Evolutionary conservation across 2,888 invertebrate species (phyloP).

Genomic region (Lordiphosa andalusiaca): DNA sequence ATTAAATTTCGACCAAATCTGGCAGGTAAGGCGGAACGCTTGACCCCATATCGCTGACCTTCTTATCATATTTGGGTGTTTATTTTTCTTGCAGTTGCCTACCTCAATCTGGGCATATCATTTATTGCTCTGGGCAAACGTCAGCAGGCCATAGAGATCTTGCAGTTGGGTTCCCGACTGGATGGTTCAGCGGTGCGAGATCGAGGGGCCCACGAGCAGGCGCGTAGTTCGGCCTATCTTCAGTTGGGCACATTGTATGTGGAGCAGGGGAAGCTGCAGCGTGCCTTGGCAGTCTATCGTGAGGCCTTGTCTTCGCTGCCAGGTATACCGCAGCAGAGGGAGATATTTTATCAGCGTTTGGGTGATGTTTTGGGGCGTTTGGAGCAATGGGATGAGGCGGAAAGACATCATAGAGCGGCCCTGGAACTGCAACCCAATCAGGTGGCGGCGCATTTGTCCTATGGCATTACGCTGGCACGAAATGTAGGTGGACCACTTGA

Average conservation of each 20-base stretch:
- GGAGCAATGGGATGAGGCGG: conserved; percentile 91
- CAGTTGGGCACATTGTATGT: conserved; percentile 93
- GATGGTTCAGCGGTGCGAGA: conserved; percentile 91
- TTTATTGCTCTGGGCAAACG: conserved; percentile 90
- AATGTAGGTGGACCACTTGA: conserved; percentile 85
- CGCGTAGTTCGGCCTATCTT: conserved; percentile 92
- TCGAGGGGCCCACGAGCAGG: conserved; percentile 92
- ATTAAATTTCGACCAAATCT: conserved; percentile 91
- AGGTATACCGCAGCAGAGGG: conserved; percentile 85
- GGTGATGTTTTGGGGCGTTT: conserved; percentile 93
- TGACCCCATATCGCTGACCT: neutral
- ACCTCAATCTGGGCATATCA: conserved; percentile 94
- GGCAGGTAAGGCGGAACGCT: conserved; percentile 82
- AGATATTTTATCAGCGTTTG: conserved; percentile 87
- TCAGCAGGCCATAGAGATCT: conserved; percentile 92
- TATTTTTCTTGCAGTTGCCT: conserved; percentile 83
- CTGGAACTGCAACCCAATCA: conserved; percentile 90
- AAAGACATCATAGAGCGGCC: conserved; percentile 92
- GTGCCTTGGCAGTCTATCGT: conserved; percentile 91
- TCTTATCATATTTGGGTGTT: neutral
- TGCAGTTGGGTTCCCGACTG: conserved; percentile 90
- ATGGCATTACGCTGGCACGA: conserved; percentile 93
- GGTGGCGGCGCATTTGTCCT: conserved; percentile 93
- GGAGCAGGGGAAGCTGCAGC: conserved; percentile 89
- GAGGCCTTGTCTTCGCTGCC: conserved; percentile 93